Base-by-base conservation (phyloP, 2,888 invertebrate species). In the Apodemia hepburni region DNA sequence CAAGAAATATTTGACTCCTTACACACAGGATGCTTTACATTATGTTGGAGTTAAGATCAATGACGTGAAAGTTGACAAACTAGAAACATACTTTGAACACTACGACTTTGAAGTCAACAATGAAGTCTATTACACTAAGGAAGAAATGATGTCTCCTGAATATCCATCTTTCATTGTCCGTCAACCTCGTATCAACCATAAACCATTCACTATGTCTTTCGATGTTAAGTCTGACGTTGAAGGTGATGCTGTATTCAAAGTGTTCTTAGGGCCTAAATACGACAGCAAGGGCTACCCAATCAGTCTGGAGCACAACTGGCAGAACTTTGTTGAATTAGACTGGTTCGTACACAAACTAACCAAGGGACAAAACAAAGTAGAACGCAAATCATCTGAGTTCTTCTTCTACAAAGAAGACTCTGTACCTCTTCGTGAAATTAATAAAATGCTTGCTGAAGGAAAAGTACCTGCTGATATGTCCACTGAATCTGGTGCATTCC, bases 251-350 rank as follows among this genome's bases (percentile, higher is more conserved):
- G 87, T 93, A 15, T 79, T 96, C 63, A 94, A 94, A 70, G 82
- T 95, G 29, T 96, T 94, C 92, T 73, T 95, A 47, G 95, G 94
- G 68, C 96, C 96, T 8, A 95, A 95, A 80, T 94, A 93, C 75
- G 93, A 95, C 73, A 86, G 92, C 69, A 88, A 91, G 59, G 92
- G 92, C 58, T 92, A 88, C 67, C 81, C 84, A 35, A 74, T 93
- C 27, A 81, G 82, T 66, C 75, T 95, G 17, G 87, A 92, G 66
- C 85, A 93, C 17, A 93, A 92, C 77, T 92, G 93, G 78, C 81
- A 88, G 72, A 92, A 94, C 77, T 94, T 94, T 75, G 92, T 93
- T 66, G 89, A 93, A 76, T 78, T 95, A 33, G 95, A 95, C 76
- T 87, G 86, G 77, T 94, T 94, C 80, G 76, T 88, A 45, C 87